phyloP scores from a whole-genome alignment of 2,888 invertebrate genomes.

The Synergus umbraculus region DNA sequence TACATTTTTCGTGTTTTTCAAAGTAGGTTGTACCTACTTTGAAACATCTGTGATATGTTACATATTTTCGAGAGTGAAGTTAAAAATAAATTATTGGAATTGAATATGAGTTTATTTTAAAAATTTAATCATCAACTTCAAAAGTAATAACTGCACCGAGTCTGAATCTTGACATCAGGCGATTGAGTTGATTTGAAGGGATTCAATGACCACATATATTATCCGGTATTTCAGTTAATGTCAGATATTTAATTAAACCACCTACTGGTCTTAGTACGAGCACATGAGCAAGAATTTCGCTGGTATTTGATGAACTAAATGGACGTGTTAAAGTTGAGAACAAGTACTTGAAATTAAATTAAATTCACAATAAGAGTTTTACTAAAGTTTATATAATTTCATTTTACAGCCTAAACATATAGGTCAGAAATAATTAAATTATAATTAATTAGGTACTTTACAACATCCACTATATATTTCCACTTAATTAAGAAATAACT shows the following conservation, averaged over 20 bases:
- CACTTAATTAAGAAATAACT: too few relatives aligned
- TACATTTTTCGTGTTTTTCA: neutral
- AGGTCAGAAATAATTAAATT: neutral
- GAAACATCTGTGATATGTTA: neutral
- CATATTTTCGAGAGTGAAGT: too few relatives aligned
- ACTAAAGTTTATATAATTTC: neutral
- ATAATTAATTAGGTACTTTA: neutral
- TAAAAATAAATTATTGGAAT: neutral
- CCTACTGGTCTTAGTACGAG: neutral
- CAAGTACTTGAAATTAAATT: neutral
- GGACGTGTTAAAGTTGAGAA: neutral
- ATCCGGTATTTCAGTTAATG: neutral
- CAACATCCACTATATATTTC: too few relatives aligned
- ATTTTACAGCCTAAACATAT: neutral
- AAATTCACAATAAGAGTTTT: neutral
- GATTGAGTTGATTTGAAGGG: neutral
- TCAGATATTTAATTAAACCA: conserved; percentile 7
- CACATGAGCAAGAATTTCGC: neutral
- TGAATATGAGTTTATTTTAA: neutral
- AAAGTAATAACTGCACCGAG: neutral
- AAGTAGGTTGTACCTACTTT: neutral
- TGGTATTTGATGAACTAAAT: neutral
- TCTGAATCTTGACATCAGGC: neutral
- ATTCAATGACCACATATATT: neutral
- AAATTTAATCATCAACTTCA: neutral